These are phyloP conservation scores for Scaptodrosophila latifasciaeformis DNA, from an alignment of 2,888 invertebrate species.

Conservation along the genomic window DNA sequence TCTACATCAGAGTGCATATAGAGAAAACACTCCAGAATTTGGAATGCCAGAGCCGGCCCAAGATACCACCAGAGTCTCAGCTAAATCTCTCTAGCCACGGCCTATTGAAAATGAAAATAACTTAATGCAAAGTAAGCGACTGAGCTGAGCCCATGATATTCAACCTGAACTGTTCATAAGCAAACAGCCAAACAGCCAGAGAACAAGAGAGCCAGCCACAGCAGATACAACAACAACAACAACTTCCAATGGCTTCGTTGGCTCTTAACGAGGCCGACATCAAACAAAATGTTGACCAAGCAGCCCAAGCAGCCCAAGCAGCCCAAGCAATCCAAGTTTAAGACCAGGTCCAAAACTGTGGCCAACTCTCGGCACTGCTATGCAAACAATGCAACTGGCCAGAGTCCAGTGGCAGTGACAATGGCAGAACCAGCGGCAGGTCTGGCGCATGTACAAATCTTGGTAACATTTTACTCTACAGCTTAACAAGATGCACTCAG, in stretches of 20 bases:
- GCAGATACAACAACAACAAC: slow-evolving; percentile 24
- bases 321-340: slow-evolving; percentile 18
- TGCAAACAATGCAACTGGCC: slow-evolving; percentile 59
- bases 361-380: slow-evolving; percentile 59
- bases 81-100: slow-evolving; percentile 39
- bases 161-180: slow-evolving; percentile 24
- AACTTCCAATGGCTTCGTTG: slow-evolving; percentile 70
- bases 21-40: slow-evolving; percentile 56
- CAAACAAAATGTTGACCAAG: slow-evolving; percentile 63
- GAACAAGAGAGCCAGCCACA: slow-evolving; percentile 16
- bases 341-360: slow-evolving; percentile 20
- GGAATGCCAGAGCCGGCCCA: slow-evolving; percentile 25
- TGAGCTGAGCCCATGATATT: slow-evolving; percentile 29
- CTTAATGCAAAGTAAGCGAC: slow-evolving; percentile 66
- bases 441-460: slow-evolving; percentile 17
- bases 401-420: slow-evolving; percentile 5
- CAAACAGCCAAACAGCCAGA: slow-evolving; percentile 6
- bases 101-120: slow-evolving; percentile 68
- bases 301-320: slow-evolving; percentile 32
- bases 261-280: slow-evolving; percentile 72
- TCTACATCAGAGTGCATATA: slow-evolving; percentile 34
- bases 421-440: slow-evolving; percentile 20
- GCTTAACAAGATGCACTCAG: slow-evolving; percentile 27
- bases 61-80: background rate
- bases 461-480: slow-evolving; percentile 67